Percentiles rank a stretch among this genome's conserved stretches.
phyloP scores from a whole-genome alignment of 2,113 vertebrate genomes.

The Ictalurus furcatus region DNA sequence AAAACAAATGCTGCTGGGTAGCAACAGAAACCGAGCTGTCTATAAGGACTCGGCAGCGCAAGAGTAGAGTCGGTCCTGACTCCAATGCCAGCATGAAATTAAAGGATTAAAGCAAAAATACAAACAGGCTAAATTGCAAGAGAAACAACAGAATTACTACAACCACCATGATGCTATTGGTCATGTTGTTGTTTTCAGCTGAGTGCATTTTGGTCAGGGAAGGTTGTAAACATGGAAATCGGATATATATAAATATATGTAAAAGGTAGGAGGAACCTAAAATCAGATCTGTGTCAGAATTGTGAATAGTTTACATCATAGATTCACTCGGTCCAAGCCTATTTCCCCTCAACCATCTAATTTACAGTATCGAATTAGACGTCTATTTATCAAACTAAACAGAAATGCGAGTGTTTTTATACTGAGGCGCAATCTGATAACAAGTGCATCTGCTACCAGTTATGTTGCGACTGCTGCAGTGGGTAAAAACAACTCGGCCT shows the following conservation, averaged over 20 bases:
- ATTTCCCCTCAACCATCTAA: not conserved
- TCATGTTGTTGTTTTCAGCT: not conserved
- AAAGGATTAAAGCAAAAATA: not conserved
- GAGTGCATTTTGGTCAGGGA: not conserved
- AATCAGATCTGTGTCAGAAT: not conserved
- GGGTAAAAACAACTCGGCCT: not conserved
- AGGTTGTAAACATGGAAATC: not conserved
- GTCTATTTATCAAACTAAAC: not conserved
- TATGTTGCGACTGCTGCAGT: not conserved
- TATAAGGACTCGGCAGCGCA: not conserved
- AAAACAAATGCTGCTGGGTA: not conserved
- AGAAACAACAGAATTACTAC: not conserved
- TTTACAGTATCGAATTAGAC: not conserved
- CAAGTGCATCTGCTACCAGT: conserved; percentile 29
- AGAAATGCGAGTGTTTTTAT: not conserved
- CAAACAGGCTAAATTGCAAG: not conserved
- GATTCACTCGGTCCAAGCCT: not conserved
- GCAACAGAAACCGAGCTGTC: not conserved
- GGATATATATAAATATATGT: not conserved
- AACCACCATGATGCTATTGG: not conserved
- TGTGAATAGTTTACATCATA: conserved; percentile 1
- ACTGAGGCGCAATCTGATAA: not conserved
- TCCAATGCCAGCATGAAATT: not conserved
- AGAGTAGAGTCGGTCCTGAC: not conserved
- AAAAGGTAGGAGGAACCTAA: not conserved